Evolutionary conservation across 2,888 invertebrate genomes (phyloP).

Genomic region (Phyllotreta striolata): DNA sequence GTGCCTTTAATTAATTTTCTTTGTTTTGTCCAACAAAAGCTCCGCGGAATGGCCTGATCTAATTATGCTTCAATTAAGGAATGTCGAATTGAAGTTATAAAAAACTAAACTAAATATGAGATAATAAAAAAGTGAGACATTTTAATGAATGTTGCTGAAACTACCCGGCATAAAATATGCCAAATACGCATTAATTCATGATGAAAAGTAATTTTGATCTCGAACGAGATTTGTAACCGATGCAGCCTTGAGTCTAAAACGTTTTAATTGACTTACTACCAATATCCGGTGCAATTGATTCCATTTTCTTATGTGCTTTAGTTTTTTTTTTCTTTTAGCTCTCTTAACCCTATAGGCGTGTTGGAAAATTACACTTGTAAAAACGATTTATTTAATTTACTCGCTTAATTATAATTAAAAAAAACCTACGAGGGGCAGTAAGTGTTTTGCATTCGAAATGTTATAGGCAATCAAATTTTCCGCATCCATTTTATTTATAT

Average conservation of each 20-base stretch:
- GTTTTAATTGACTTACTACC: slow-evolving; percentile 14
- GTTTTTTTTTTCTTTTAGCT: slow-evolving; percentile 6
- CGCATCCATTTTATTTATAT: too few relatives aligned
- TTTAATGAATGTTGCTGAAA: neutral
- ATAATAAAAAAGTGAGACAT: too few relatives aligned
- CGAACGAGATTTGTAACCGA: slow-evolving; percentile 7
- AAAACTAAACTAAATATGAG: too few relatives aligned
- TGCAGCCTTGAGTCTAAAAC: slow-evolving; percentile 12
- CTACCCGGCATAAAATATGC: slow-evolving; percentile 7
- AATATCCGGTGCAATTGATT: slow-evolving; percentile 18
- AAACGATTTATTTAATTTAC: neutral
- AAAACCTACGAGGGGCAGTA: too few relatives aligned
- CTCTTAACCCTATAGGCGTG: slow-evolving; percentile 7
- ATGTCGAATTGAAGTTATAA: too few relatives aligned
- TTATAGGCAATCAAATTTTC: too few relatives aligned
- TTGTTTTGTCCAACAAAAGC: too few relatives aligned
- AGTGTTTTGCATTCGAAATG: too few relatives aligned
- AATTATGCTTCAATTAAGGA: too few relatives aligned
- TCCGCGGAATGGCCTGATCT: too few relatives aligned
- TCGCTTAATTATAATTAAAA: too few relatives aligned
- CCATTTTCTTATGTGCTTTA: slow-evolving; percentile 11
- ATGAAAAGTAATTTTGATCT: slow-evolving; percentile 16
- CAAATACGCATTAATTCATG: slow-evolving; percentile 15
- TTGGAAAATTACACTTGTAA: neutral
- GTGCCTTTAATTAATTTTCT: too few relatives aligned